Conservation (phyloP, 2,113 vertebrate species). For the Perccottus glenii region DNA sequence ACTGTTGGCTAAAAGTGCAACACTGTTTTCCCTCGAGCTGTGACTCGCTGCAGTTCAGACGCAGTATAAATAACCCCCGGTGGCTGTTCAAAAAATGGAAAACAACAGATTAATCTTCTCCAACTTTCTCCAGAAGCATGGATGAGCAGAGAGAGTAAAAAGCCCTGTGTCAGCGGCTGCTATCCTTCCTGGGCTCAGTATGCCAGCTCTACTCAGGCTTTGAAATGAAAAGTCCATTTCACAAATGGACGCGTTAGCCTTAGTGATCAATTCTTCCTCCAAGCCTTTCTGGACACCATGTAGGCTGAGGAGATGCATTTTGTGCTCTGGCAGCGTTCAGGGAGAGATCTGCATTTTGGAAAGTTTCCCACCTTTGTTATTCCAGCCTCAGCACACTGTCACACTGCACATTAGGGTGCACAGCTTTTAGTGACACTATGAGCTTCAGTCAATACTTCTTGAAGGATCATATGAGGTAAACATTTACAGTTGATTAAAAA, state of each 20-base stretch:
- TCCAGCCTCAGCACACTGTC: slow-evolving; percentile 9
- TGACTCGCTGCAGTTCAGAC: slow-evolving; percentile 25
- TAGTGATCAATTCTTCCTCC: slow-evolving; percentile 45
- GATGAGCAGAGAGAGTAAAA: slow-evolving; percentile 41
- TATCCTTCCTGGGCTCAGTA: slow-evolving; percentile 22
- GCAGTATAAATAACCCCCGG: slow-evolving; percentile 41
- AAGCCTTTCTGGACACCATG: slow-evolving; percentile 2
- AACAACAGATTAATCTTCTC: slow-evolving; percentile 63
- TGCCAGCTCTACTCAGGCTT: slow-evolving; percentile 34
- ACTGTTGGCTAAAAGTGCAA: slow-evolving; percentile 25
- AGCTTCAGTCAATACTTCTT: too few species aligned
- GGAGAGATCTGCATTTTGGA: slow-evolving; percentile 11
- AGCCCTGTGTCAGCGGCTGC: slow-evolving; percentile 40
- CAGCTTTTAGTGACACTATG: neutral
- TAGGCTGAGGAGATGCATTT: slow-evolving; percentile 15
- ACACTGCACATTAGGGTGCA: neutral
- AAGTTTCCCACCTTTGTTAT: slow-evolving; percentile 11
- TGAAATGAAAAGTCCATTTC: slow-evolving; percentile 64
- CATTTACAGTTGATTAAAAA: too few species aligned
- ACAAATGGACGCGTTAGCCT: slow-evolving; percentile 55
- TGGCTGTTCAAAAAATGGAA: slow-evolving; percentile 54
- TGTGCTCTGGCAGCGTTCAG: slow-evolving; percentile 36
- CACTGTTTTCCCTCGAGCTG: slow-evolving; percentile 21
- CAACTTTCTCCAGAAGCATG: slow-evolving; percentile 36
- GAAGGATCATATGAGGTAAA: too few species aligned